These are phyloP conservation scores for Oscheius sp. DNA, from an alignment of 2,888 invertebrate species.

Conservation along the genomic window DNA sequence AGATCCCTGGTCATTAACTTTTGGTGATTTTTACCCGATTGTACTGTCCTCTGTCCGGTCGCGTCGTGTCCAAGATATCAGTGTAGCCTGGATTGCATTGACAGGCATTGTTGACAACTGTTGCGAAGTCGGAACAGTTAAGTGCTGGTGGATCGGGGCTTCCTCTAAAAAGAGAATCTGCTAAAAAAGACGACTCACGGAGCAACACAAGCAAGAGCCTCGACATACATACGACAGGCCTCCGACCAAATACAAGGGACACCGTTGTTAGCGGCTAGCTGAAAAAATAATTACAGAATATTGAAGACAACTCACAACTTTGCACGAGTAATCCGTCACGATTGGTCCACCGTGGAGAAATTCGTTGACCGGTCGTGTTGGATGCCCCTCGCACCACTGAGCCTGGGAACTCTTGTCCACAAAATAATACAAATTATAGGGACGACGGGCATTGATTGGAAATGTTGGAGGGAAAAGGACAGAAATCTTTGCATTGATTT, in stretches of 20 bases:
- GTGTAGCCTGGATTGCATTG: background rate
- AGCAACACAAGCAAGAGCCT: background rate
- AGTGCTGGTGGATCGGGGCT: no score
- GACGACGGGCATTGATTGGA: no score
- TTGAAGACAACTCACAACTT: background rate
- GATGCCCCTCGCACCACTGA: background rate
- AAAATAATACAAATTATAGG: no score
- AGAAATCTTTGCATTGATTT: no score
- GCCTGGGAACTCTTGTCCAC: background rate
- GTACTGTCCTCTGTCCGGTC: background rate
- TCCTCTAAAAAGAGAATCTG: background rate
- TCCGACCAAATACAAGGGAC: background rate
- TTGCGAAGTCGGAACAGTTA: background rate
- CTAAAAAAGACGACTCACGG: background rate
- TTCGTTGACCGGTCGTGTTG: background rate
- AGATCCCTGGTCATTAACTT: no score
- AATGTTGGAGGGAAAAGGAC: no score
- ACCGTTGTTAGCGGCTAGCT: background rate
- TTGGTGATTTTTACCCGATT: background rate
- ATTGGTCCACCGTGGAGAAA: background rate
- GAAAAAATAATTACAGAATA: background rate
- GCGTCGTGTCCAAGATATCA: background rate
- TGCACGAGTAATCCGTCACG: background rate
- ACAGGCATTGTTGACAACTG: background rate
- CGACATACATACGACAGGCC: background rate